A percentile compares a stretch with the other conserved stretches of the same genome.
phyloP scores from a whole-genome alignment of 2,797 vertebrate genomes.

The Phrynocephalus forsythii region DNA sequence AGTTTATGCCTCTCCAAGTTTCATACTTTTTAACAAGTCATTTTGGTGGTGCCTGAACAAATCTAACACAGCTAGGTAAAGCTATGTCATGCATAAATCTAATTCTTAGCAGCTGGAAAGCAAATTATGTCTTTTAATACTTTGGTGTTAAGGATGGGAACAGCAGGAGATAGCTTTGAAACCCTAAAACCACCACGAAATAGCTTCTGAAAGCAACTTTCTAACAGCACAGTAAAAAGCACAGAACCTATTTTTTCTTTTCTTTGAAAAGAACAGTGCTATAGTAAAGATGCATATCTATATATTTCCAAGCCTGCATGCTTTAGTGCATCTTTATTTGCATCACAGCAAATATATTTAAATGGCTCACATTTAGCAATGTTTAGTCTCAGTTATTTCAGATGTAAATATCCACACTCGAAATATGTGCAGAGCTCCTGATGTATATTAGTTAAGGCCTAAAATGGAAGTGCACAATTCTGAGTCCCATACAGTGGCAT shows the following conservation, averaged over 20 bases:
- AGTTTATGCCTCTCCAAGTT: neutral
- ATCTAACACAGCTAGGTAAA: constrained; percentile 11
- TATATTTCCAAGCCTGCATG: neutral
- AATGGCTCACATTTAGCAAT: neutral
- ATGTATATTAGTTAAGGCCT: neutral
- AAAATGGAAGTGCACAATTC: neutral
- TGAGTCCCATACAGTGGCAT: neutral
- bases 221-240: neutral
- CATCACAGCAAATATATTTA: neutral
- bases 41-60: constrained; percentile 9
- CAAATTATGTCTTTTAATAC: constrained; percentile 14
- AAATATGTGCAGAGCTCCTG: neutral
- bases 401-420: neutral
- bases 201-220: constrained; percentile 5
- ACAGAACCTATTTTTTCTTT: neutral
- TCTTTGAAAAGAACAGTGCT: neutral
- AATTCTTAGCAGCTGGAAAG: constrained; percentile 24
- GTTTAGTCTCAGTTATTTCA: neutral
- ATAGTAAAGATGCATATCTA: neutral
- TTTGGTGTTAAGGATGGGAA: constrained; percentile 9
- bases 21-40: neutral
- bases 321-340: neutral
- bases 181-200: neutral
- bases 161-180: constrained; percentile 17
- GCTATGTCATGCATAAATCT: constrained; percentile 20